Conservation (phyloP, 2,888 invertebrate species). For the Heliothis peltigera region DNA sequence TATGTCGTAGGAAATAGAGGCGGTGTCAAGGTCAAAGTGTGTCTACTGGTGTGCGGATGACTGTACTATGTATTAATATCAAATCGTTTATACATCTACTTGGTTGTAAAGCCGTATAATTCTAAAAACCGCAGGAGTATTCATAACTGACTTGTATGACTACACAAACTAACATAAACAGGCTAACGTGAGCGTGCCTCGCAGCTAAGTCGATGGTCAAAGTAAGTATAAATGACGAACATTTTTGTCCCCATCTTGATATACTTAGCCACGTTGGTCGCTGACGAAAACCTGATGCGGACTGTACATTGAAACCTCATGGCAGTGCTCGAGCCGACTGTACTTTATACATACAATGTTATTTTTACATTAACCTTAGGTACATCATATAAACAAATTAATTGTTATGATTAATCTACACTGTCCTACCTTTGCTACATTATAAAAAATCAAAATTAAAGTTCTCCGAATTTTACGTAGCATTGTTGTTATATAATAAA, state of each 20-base stretch:
- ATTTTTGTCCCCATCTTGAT: background rate
- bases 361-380: slow-evolving; percentile 27
- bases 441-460: slow-evolving; percentile 16
- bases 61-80: slow-evolving; percentile 10
- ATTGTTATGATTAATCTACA: slow-evolving; percentile 34
- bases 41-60: no score
- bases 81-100: slow-evolving; percentile 37
- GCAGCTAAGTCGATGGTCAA: background rate
- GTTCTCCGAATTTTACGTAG: slow-evolving; percentile 14
- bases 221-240: background rate
- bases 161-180: slow-evolving; percentile 30
- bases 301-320: slow-evolving; percentile 46
- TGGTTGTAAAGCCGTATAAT: slow-evolving; percentile 11
- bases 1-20: no score
- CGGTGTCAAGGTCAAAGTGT: no score
- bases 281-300: background rate
- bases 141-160: slow-evolving; percentile 20
- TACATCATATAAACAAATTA: slow-evolving; percentile 40
- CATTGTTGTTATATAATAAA: slow-evolving; percentile 15
- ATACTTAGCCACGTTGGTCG: background rate
- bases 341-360: slow-evolving; percentile 32
- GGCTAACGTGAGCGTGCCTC: background rate
- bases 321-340: slow-evolving; percentile 69
- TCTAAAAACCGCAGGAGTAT: slow-evolving; percentile 29
- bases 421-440: slow-evolving; percentile 34